These are phyloP conservation scores for Drosophila pseudoobscura DNA, from an alignment of 1,140 invertebrate species.

Conservation along the genomic window DNA sequence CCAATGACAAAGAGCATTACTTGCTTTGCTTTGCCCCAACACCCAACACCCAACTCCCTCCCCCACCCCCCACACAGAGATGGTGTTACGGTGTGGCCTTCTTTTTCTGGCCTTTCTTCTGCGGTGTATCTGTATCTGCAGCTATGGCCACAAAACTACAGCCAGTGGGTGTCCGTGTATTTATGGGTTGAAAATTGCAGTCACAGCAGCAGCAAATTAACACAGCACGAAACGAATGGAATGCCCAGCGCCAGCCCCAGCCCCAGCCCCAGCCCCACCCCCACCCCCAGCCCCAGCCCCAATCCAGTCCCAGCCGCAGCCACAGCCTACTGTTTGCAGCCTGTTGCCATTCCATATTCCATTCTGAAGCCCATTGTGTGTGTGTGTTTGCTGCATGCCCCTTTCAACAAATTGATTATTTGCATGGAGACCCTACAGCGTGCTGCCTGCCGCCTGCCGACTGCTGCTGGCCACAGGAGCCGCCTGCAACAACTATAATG, in stretches of 20 bases:
- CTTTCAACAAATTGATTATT: conserved; percentile 74
- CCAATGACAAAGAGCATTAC: too few species aligned
- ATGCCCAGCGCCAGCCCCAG: conserved; percentile 36
- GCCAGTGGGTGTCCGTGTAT: conserved; percentile 50
- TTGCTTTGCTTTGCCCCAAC: too few species aligned
- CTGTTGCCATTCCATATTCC: conserved; percentile 28
- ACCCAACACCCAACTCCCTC: too few species aligned
- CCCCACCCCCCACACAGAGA: too few species aligned
- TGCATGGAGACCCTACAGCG: conserved; percentile 42
- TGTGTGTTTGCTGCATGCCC: not conserved
- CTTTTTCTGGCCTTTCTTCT: too few species aligned
- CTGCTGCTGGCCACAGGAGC: conserved; percentile 12
- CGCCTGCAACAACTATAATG: conserved; percentile 33
- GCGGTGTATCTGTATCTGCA: too few species aligned
- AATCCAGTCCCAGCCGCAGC: too few species aligned
- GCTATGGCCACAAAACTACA: conserved; percentile 6
- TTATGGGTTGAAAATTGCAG: conserved; percentile 74
- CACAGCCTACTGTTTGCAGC: conserved; percentile 1
- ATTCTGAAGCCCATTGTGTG: conserved; percentile 12
- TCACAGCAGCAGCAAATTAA: conserved; percentile 78
- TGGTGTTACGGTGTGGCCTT: too few species aligned
- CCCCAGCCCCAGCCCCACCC: conserved; percentile 23
- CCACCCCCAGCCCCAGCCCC: not conserved
- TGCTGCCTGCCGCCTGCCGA: conserved; percentile 7
- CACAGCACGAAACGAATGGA: conserved; percentile 59